Conservation (phyloP, 2,888 invertebrate genomes). For the Tanypteryx hageni region DNA sequence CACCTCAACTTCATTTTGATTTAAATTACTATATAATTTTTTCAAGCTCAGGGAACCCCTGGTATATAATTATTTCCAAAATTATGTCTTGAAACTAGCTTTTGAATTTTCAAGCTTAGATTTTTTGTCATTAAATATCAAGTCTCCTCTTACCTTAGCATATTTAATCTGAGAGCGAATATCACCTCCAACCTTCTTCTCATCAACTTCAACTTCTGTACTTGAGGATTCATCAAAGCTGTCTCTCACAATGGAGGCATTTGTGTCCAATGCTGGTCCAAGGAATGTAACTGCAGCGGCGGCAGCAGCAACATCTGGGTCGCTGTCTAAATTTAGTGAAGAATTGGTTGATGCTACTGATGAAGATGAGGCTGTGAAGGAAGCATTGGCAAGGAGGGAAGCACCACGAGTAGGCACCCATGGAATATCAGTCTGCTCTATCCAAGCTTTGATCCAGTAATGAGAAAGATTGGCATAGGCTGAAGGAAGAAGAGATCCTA, state of each 20-base stretch:
- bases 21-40: too few species aligned
- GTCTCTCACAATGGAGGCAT: slow-evolving; percentile 48
- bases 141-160: not conserved
- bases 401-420: slow-evolving; percentile 31
- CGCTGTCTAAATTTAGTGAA: not conserved
- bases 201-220: not conserved
- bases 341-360: not conserved
- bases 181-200: not conserved
- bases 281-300: slow-evolving; percentile 39
- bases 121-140: too few species aligned
- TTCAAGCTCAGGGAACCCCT: too few species aligned
- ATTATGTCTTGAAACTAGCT: too few species aligned
- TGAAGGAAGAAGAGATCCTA: slow-evolving; percentile 80
- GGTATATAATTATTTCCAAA: too few species aligned
- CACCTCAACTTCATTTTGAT: too few species aligned
- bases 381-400: slow-evolving; percentile 26
- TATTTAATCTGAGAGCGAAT: not conserved
- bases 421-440: slow-evolving; percentile 73
- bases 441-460: slow-evolving; percentile 76
- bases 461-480: slow-evolving; percentile 77
- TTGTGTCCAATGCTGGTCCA: slow-evolving; percentile 18
- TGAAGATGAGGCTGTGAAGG: not conserved
- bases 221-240: slow-evolving; percentile 30
- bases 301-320: slow-evolving; percentile 27
- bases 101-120: too few species aligned